phyloP scores from a whole-genome alignment of 1,140 invertebrate species.

The Drosophila nikananu region DNA sequence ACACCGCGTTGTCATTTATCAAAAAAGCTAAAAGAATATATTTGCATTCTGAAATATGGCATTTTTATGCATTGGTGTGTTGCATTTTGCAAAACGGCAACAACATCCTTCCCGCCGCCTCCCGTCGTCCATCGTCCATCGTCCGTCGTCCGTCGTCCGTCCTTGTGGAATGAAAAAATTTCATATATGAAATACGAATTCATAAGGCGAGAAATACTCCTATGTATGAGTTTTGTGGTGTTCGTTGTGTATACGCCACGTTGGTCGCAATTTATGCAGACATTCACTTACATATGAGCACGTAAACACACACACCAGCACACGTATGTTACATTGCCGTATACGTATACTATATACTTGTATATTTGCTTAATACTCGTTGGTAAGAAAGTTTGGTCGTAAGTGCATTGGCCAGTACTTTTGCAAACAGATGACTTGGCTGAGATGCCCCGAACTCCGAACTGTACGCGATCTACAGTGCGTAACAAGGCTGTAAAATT shows the following conservation, averaged over 20 bases:
- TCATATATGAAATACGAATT: conserved; percentile 83
- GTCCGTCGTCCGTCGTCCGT: background rate
- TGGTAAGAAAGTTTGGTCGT: conserved; percentile 33
- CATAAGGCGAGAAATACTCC: conserved; percentile 81
- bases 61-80: conserved; percentile 83
- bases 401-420: conserved; percentile 54
- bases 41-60: conserved; percentile 83
- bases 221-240: conserved; percentile 43
- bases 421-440: conserved; percentile 14
- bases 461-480: conserved; percentile 6
- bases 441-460: conserved; percentile 5
- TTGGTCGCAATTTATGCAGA: conserved; percentile 78
- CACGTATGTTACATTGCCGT: conserved; percentile 10
- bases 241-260: conserved; percentile 77
- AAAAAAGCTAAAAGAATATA: conserved; percentile 84
- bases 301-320: conserved; percentile 23
- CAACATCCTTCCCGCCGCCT: conserved; percentile 55
- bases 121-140: too few species aligned
- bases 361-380: conserved; percentile 41
- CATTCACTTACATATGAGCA: conserved; percentile 54
- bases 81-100: conserved; percentile 69
- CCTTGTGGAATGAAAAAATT: conserved; percentile 54
- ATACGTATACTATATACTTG: background rate
- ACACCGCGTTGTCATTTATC: conserved; percentile 81
- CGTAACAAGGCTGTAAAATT: background rate